Base-by-base conservation (phyloP, 2,797 vertebrate species). In the Tarsius wallacei region DNA sequence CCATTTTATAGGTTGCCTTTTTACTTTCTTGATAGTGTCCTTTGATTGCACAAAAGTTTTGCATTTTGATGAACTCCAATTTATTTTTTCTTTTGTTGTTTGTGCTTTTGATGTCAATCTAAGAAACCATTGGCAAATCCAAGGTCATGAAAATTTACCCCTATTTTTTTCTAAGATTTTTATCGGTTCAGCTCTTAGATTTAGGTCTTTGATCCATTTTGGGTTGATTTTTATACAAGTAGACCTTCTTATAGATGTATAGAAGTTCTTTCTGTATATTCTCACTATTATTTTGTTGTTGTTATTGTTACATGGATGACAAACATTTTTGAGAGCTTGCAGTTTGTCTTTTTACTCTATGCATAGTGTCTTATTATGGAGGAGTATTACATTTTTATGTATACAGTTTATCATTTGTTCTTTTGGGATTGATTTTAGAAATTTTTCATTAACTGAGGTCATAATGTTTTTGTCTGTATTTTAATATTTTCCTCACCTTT, bases 301-400 rank as follows among this genome's bases (percentile, higher is more conserved):
- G 26, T 55, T 33, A 76, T 68, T 4, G n/a, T 16, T 71, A 11
- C 33, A 53, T 47, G 59, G 21, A 49, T 82, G 59, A 3, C 24
- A 63, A 78, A 90, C 36, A 21, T 49, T 9, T 95, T 95, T 93
- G 61, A 61, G 49, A 61, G 16, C 63, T 85, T 96, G n/a, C 74
- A 55, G 16, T 61, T 89, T 53, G 7, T 33, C 33, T 55, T 73
- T 91, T 64, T 33, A n/a, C 59, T n/a, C 91, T 89, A 74, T 70
- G 24, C 49, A 81, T 71, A 2, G 16, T 28, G 21, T 15, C 55
- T 84, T 81, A 86, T 51, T 81, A 8, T 64, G 33, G 42, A 68
- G 5, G 5, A 57, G 7, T 24, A 77, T 81, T 63, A 74, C 47
- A 82, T 80, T 84, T 80, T 64, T 81, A 63, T 76, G 53, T 94